Conservation (phyloP, 1,140 invertebrate species). For the Chlorops oryzae region DNA sequence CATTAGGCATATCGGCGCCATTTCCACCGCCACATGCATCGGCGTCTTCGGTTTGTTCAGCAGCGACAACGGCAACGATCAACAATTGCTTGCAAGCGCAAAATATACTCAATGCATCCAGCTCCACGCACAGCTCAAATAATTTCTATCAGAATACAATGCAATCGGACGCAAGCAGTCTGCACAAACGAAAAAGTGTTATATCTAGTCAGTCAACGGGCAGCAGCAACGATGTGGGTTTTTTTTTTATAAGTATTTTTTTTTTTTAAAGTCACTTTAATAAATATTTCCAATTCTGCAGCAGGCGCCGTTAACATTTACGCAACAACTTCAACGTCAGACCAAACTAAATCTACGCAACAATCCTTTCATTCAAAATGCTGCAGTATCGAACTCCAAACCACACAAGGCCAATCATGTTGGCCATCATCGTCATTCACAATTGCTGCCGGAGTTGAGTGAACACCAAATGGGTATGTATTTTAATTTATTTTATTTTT, state of each 20-base stretch:
- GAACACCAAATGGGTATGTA: conserved; percentile 42
- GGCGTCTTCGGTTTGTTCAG: conserved; percentile 39
- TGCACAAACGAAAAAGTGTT: conserved; percentile 47
- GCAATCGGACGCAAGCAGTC: conserved; percentile 46
- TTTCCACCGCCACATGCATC: conserved; percentile 38
- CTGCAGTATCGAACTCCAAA: conserved; percentile 44
- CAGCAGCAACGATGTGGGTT: conserved; percentile 46
- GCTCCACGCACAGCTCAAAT: conserved; percentile 46
- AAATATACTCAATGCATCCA: conserved; percentile 38
- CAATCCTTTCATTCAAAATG: conserved; percentile 30
- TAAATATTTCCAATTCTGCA: conserved; percentile 2
- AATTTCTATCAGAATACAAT: conserved; percentile 49
- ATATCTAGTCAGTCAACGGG: conserved; percentile 49
- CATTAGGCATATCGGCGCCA: conserved; percentile 18
- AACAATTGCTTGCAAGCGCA: conserved; percentile 33
- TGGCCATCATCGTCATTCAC: conserved; percentile 50
- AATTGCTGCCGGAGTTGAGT: conserved; percentile 43
- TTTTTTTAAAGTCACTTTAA: conserved; percentile 13
- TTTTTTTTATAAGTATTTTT: conserved; percentile 4
- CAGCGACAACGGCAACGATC: conserved; percentile 39
- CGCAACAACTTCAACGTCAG: conserved; percentile 65
- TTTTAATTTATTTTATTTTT: conserved; percentile 1
- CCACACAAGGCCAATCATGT: conserved; percentile 39
- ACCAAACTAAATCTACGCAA: conserved; percentile 44
- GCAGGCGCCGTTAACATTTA: conserved; percentile 60